Base-by-base conservation (phyloP, 1,140 invertebrate species). In the Euborellia annulipes region DNA sequence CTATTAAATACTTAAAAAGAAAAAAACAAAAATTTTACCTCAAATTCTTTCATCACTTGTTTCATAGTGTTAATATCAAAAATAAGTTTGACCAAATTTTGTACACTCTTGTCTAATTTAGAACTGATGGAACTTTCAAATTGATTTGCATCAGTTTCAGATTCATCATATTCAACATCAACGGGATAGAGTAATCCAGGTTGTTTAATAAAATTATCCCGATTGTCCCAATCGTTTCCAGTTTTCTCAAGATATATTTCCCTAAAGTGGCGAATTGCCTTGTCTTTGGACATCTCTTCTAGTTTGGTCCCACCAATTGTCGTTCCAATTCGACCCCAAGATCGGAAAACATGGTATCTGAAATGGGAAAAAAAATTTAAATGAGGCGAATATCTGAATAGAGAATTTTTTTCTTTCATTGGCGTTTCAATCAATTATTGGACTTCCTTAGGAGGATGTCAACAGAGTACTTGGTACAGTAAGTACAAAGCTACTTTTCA, bases 271-370 rank as follows among this genome's bases (percentile, higher is more conserved):
- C 56, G 21, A 16, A 81, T 71, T 0, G 85, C 86, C 1, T 76
- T 67, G 0, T 73, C 36, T 8, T 78, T 50, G 0, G 57, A 48
- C 51, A 69, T 73, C 0, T 63, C 52, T 36, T 92, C 82, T 0
- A 84, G 49, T 61, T 89, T 93, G 20, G 69, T 77, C 9, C 76
- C 77, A 8, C 90, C 93, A 55, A 94, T 87, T 0, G 77, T 84
- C 1, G 93, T 98, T 7, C 94, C 92, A 54, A 96, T 91, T 50
- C 94, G 71, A 16, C 95, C 95, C 94, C 94, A 98, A 0, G 87
- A 73, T 21, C 86, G 72, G 60, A 90, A 94, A 9, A 94, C 52
- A 75, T 78, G 89, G 61, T 75, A 91, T 45, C 79, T 84, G 46
- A 50, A 50, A 49, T 51, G n/a, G n/a, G n/a, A n/a, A n/a, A n/a